A percentile compares a stretch with the other conserved stretches of the same genome.
Conservation (phyloP, 1,140 invertebrate species). For the Conopomorpha cramerella region DNA sequence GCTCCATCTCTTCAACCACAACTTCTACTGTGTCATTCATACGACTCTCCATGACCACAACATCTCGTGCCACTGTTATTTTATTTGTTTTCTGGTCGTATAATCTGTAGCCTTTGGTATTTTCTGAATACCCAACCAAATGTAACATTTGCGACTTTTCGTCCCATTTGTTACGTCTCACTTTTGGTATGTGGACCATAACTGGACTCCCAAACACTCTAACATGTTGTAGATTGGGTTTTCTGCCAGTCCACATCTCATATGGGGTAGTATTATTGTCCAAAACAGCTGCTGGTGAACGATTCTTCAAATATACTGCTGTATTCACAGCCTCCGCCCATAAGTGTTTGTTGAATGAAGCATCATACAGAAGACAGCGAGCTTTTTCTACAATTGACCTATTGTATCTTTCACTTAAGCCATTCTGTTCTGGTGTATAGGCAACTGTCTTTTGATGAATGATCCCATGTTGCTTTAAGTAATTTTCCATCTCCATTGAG, state of each 20-base stretch:
- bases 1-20: too few relatives aligned
- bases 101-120: constrained; percentile 4
- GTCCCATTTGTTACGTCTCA: neutral
- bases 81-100: too few relatives aligned
- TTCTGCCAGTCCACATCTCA: constrained; percentile 24
- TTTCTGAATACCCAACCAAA: constrained; percentile 5
- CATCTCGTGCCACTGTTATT: too few relatives aligned
- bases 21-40: too few relatives aligned
- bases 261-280: constrained; percentile 14
- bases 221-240: constrained; percentile 20
- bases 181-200: neutral
- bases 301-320: constrained; percentile 3
- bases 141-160: constrained; percentile 1
- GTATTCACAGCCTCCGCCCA: constrained; percentile 3
- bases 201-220: constrained; percentile 25
- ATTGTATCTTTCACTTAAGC: neutral
- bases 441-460: constrained; percentile 1
- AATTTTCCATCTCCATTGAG: neutral
- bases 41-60: too few relatives aligned
- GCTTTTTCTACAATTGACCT: constrained; percentile 1
- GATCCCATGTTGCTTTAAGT: neutral
- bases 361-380: neutral
- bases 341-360: neutral
- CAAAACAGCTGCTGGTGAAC: neutral
- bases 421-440: constrained; percentile 1